Base-by-base conservation (phyloP, 2,113 vertebrate species). In the Psittacara wagleri region DNA sequence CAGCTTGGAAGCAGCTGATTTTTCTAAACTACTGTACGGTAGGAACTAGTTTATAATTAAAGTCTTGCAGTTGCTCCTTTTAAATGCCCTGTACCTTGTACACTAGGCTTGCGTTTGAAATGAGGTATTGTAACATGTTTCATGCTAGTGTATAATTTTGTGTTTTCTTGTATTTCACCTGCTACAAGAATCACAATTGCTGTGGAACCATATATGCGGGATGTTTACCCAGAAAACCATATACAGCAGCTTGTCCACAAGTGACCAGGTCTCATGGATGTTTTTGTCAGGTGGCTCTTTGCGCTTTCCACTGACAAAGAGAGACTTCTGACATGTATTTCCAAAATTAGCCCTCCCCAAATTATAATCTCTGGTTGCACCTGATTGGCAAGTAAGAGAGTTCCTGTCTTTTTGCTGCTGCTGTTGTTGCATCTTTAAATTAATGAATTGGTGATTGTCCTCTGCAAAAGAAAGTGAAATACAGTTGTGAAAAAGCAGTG, bases 1-100 rank as follows among this genome's bases (percentile, higher is more conserved):
- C 90, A 95, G 86, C 92, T 95, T 96, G 95, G 95, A 96, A 95
- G 92, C 68, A 3, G 93, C 95, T 94, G 95, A 91, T 94, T 94
- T 95, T 96, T 97, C 95, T 96, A 95, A 97, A 94, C 78, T 93
- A 92, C 90, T 96, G 95, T 94, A 95, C 88, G 91, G 95, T 95
- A 96, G 96, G 95, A 95, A 96, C 96, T 95, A 97, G 95, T 94
- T 96, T 97, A 92, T 96, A 83, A 94, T 96, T 95, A 94, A 96
- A 95, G 87, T 97, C 83, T 95, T 96, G 95, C 92, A 94, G 95
- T 96, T 90, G 84, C 95, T 96, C 37, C 95, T 96, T 95, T 94
- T 94, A 94, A 94, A 94, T 95, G 90, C 93, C 82, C 79, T 95
- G 43, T 95, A 95, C 92, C 92, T 62, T 92, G 94, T 94, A 80